Evolutionary conservation across 1,140 invertebrate genomes (phyloP), one percentile per base, ranked within the genome.

Genomic region (Drosophila subpulchrella): DNA sequence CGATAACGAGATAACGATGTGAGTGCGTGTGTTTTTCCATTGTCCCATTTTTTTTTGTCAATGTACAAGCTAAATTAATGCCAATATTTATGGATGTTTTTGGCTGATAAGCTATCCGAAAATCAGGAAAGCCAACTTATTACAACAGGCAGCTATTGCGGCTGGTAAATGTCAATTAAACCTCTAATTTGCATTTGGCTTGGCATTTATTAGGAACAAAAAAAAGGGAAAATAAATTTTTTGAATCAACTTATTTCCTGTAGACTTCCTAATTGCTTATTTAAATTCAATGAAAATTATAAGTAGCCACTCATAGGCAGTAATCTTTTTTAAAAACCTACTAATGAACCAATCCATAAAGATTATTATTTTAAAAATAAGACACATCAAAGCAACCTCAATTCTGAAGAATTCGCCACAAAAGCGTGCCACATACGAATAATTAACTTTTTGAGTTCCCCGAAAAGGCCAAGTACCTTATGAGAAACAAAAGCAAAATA

Each of bases 1-100:
- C 36, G 61, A 53, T 68, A 68, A 68, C 61, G 44, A 66, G 65
- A 68, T 68, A 68, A 68, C 61, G 61, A 66, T 44, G 65, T 51
- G 57, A 27, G 15, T 17, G 20, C 20, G 36, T 50, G 3, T 30
- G 32, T 41, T 32, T 41, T 27, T n/a, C 32, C 24, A 38, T n/a
- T 32, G 36, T 27, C 27, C 27, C 5, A 5, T 27, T 30, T 38
- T 38, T 41, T 44, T 34, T 32, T 41, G 34, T 34, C 20, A 42
- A 30, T 47, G 13, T 50, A 27, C 59, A 27, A 50, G 1, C 24
- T 12, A 36, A 39, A 62, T 50, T 24, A 48, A 32, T 66, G 27
- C 13, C 34, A 20, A 65, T 27, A 50, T 65, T 27, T 66, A 67
- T 63, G 60, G 20, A 50, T 50, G 11, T 63, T 67, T 41, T 65